A percentile compares a stretch with the other conserved stretches of the same genome.
These are phyloP conservation scores for Aythya baeri DNA, from an alignment of 2,113 vertebrate genomes.

Conservation along the genomic window DNA sequence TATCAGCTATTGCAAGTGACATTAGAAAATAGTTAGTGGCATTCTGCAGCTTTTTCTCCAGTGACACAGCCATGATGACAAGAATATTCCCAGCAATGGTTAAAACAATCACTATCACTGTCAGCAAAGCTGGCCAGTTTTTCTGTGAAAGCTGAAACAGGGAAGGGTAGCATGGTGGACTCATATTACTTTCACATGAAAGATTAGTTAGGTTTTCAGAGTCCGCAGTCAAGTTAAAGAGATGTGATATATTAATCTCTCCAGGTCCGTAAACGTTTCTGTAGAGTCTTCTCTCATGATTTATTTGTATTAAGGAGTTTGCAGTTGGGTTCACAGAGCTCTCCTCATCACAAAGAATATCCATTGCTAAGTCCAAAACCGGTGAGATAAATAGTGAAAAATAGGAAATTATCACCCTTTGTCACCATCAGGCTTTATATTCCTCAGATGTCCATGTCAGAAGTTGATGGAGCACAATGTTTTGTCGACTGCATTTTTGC, in stretches of 20 bases:
- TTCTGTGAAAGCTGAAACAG: constrained; percentile 76
- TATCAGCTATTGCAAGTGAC: constrained; percentile 96
- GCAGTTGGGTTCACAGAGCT: constrained; percentile 68
- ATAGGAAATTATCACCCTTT: constrained; percentile 21
- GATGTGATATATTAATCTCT: constrained; percentile 74
- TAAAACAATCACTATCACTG: constrained; percentile 84
- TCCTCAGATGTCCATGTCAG: neutral
- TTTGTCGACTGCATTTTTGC: neutral
- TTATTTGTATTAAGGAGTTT: constrained; percentile 73
- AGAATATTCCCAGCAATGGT: constrained; percentile 96
- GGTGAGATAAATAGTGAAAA: constrained; percentile 44
- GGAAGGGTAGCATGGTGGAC: constrained; percentile 64
- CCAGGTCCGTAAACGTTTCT: constrained; percentile 51
- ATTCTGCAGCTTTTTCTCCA: constrained; percentile 97
- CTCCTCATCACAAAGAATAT: constrained; percentile 76
- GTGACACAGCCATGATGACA: constrained; percentile 94
- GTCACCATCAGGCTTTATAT: constrained; percentile 57
- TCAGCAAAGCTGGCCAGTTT: constrained; percentile 93
- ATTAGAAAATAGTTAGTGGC: constrained; percentile 98
- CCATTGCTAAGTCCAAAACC: constrained; percentile 73
- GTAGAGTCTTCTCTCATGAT: constrained; percentile 64
- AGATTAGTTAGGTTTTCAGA: constrained; percentile 77
- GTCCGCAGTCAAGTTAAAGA: constrained; percentile 78
- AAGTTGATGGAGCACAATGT: constrained; percentile 7
- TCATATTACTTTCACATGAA: constrained; percentile 69